phyloP scores from a whole-genome alignment of 2,113 vertebrate genomes.

The Connochaetes taurinus region DNA sequence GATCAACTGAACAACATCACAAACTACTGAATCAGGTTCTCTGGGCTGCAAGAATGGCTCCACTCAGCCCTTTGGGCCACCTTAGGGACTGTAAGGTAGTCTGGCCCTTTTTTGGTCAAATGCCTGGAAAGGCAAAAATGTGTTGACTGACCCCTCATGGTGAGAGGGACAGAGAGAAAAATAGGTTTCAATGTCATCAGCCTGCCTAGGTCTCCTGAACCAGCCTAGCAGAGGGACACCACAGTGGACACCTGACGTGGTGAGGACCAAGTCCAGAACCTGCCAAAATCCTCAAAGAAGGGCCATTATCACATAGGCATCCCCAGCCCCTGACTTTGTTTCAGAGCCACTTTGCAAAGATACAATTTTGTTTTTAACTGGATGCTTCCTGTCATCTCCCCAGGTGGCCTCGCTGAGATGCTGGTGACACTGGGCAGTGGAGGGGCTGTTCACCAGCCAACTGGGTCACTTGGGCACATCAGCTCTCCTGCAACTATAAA shows the following conservation, averaged over 20 bases:
- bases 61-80: not conserved
- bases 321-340: not conserved
- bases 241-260: rapidly evolving
- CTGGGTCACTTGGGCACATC: not conserved
- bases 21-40: not conserved
- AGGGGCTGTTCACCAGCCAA: not conserved
- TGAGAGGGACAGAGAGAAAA: not conserved
- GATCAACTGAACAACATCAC: not conserved
- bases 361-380: not conserved
- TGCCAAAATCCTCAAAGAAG: not conserved
- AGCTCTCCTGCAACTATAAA: not conserved
- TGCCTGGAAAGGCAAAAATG: not conserved
- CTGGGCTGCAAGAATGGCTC: not conserved
- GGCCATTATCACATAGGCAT: rapidly evolving
- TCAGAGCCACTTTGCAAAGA: not conserved
- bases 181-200: not conserved
- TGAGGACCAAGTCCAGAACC: not conserved
- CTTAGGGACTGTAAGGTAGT: not conserved
- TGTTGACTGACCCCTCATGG: not conserved
- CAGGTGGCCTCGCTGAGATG: not conserved
- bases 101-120: not conserved
- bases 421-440: not conserved
- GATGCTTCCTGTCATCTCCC: not conserved
- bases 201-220: not conserved
- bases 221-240: not conserved